Base-by-base conservation (phyloP, 2,113 vertebrate species). In the Osmerus mordax region DNA sequence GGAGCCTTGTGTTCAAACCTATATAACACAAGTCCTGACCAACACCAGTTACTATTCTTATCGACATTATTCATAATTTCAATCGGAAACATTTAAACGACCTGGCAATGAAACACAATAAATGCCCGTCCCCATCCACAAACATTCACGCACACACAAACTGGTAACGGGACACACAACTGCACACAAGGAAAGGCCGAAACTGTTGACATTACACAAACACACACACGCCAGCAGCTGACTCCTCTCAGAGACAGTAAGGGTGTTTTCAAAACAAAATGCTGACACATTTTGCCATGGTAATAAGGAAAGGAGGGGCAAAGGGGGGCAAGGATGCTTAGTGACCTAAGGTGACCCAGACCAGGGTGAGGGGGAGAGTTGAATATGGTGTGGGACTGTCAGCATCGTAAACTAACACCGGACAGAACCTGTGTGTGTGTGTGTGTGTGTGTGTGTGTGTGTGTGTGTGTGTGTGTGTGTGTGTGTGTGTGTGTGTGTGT, bases 191-290 rank as follows among this genome's bases (percentile, higher is more conserved):
- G 63, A 51, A 2, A 47, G 66, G n/a, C n/a, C 3, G 41, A 68
- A 69, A 58, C 53, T 8, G 13, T 41, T 52, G 55, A 51, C 29
- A 23, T 55, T 32, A 29, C 52, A 32, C 71, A 23, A 23, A 71
- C 67, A 54, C 66, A 66, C 60, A 56, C 61, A 67, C 72, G 52
- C 47, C 70, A 68, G 61, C 79, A 78, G 83, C 78, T 72, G 70
- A 51, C 7, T 61, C 14, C 1, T 53, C 70, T 82, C 77, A 75
- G 70, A 5, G 3, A 66, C 69, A 71, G 25, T 52, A 0, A 15
- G 1, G 15, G 61, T 55, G 81, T 80, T 85, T 71, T 67, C 47
- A 65, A 70, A 75, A 71, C n/a, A 63, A 63, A 58, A 53, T 29
- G 36, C 65, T 71, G 75, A 71, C 61, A 18, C 23, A 23, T 23